Evolutionary conservation across 2,797 vertebrate genomes (phyloP), one percentile per base, ranked within the genome.

Genomic region (Malacoraja senta): DNA sequence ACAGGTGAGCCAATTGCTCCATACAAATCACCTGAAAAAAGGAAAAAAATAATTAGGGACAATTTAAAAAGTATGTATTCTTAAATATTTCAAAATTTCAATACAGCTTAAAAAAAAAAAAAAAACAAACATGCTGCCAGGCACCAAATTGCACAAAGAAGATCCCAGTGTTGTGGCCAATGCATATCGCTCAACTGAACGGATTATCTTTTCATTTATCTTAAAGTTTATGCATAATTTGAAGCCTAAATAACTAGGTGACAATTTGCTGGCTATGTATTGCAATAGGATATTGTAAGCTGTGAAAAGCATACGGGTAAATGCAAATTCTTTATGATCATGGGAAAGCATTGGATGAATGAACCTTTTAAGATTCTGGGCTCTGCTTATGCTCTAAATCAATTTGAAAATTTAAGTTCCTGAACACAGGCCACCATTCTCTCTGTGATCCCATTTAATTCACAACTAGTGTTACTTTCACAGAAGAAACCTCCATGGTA

Each of bases 1-100:
- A 98, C 97, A 0, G 98, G 97, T 93, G 97, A 97, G 93, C 98
- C 98, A 93, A 98, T 95, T 38, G 97, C 97, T 93, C 97, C 98
- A 0, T 98, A 98, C 10, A 98, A 96, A 93, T 98, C 97, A 84
- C 98, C 97, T 98, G 4, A 93, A 91, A 83, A 88, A 68, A 0
- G 93, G 93, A 76, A 81, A 0, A 17, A 92, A 93, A 74, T 38
- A 92, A 74, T 53, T 76, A 74, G 1, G 74, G 29, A 26, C 24
- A 76, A 13, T 6, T 58, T 76, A 29, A 29, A 92, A 1, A 91
- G 13, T 35, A 91, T 35, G 44, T 44, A 24, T 74, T 53, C 24
- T 91, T n/a, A 88, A 63, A 35, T 88, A 68, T 32, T 17, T 29
- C 0, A 88, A 32, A 65, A 88, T 65, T 2, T 10, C 38, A 74